Conservation (phyloP, 1,140 invertebrate species). For the Prorops nasuta region DNA sequence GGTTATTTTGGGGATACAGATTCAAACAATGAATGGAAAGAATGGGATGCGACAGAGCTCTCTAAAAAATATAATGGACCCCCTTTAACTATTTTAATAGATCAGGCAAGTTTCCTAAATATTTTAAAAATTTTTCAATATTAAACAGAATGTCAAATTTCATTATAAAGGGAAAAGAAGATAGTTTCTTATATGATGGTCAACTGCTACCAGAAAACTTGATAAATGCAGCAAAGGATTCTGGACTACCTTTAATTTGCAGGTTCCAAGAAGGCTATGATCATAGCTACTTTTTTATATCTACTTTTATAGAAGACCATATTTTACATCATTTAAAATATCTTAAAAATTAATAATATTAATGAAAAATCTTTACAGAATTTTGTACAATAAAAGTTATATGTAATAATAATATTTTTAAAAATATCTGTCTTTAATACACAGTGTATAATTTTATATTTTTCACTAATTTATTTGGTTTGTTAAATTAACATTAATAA, state of each 20-base stretch:
- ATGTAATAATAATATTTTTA: no score
- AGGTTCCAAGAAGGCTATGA: constrained; percentile 89
- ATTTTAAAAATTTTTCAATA: constrained; percentile 1
- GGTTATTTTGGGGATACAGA: constrained; percentile 79
- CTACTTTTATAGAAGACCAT: constrained; percentile 92
- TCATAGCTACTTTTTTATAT: constrained; percentile 94
- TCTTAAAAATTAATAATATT: constrained; percentile 57
- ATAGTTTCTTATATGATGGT: constrained; percentile 76
- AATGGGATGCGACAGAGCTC: constrained; percentile 88
- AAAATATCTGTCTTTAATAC: no score
- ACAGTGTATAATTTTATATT: no score
- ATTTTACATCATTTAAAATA: constrained; percentile 83
- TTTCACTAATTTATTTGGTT: no score
- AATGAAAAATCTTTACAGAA: no score
- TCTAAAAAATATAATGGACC: constrained; percentile 84
- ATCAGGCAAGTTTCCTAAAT: constrained; percentile 68
- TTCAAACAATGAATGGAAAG: constrained; percentile 67
- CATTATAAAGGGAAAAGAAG: constrained; percentile 69
- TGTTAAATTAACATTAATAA: no score
- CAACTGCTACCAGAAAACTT: constrained; percentile 89
- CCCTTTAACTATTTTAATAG: constrained; percentile 79
- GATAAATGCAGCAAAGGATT: constrained; percentile 68
- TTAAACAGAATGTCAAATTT: constrained; percentile 6
- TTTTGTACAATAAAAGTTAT: no score
- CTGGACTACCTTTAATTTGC: constrained; percentile 70